Conservation (phyloP, 2,888 invertebrate genomes). For the Germaria angustata region DNA sequence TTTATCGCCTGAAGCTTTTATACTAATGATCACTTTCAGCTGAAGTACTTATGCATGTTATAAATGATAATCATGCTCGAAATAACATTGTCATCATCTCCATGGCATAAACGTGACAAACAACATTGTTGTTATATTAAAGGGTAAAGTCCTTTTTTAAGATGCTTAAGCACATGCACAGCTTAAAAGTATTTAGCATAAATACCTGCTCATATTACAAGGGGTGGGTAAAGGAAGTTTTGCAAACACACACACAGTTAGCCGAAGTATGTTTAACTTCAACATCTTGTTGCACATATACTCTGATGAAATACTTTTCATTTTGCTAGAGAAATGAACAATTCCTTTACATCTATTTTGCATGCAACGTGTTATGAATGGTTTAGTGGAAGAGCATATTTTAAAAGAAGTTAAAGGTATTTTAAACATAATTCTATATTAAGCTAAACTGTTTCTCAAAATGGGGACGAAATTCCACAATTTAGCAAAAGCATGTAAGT, state of each 20-base stretch:
- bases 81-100: not conserved
- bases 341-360: not conserved
- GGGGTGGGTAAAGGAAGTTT: not conserved
- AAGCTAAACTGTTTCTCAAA: not conserved
- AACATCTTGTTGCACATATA: constrained; percentile 32
- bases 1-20: constrained; percentile 28
- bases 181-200: constrained; percentile 59
- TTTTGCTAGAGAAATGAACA: constrained; percentile 23
- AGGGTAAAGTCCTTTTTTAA: constrained; percentile 31
- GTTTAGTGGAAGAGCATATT: not conserved
- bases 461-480: not conserved
- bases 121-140: not conserved
- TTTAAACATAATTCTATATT: not conserved
- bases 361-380: not conserved
- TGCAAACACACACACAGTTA: not conserved
- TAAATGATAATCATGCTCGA: constrained; percentile 10
- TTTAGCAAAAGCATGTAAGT: too few relatives aligned
- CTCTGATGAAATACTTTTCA: constrained; percentile 26
- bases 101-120: not conserved
- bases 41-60: constrained; percentile 28
- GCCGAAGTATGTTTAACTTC: not conserved
- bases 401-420: not conserved
- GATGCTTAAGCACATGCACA: constrained; percentile 36
- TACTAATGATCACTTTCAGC: constrained; percentile 37
- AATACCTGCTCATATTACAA: constrained; percentile 40